Evolutionary conservation across 2,113 vertebrate species (phyloP), one percentile per base, ranked within the genome.

Genomic region (Ammodytes marinus): DNA sequence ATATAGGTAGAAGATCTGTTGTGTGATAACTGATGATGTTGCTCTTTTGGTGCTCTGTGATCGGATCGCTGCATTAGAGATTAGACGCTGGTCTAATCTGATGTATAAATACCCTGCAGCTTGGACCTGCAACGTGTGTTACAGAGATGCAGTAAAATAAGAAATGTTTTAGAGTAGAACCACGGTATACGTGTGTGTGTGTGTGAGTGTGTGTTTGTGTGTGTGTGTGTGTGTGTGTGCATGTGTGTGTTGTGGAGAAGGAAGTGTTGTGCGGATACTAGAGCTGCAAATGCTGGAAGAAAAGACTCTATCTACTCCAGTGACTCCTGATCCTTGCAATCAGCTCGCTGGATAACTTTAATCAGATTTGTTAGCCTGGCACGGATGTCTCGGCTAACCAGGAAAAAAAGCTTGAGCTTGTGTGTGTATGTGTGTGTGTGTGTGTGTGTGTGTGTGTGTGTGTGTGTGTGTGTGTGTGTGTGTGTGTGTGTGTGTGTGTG

Each of bases 331-430:
- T 86, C 78, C 83, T 77, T 78, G 72, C 85, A 88, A 81, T 89
- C 79, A 92, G 86, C 86, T 79, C 82, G 13, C 76, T 85, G 87
- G 88, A 89, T 86, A 92, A 91, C 89, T 93, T 91, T 90, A 94
- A 94, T 94, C 90, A 92, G 92, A 93, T 93, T 93, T 90, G 86
- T 83, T 88, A 72, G 86, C 84, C 87, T 93, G 87, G 93, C 88
- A 90, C 91, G 17, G 72, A 86, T 52, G 69, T 90, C 91, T 86
- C 83, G 10, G 80, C 67, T 68, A 88, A 80, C 75, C 69, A 84
- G 77, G 80, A 69, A 81, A 77, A 79, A 58, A 35, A 76, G 43
- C 80, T 60, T 65, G 69, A 42, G 40, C 73, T 66, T 61, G 67
- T 60, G 60, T 76, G 59, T 57, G 60, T 69, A 42, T 73, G 69